Percentiles rank a stretch among this genome's conserved stretches.
phyloP scores from a whole-genome alignment of 1,140 invertebrate species.

The Oncopodura yosiiana region DNA sequence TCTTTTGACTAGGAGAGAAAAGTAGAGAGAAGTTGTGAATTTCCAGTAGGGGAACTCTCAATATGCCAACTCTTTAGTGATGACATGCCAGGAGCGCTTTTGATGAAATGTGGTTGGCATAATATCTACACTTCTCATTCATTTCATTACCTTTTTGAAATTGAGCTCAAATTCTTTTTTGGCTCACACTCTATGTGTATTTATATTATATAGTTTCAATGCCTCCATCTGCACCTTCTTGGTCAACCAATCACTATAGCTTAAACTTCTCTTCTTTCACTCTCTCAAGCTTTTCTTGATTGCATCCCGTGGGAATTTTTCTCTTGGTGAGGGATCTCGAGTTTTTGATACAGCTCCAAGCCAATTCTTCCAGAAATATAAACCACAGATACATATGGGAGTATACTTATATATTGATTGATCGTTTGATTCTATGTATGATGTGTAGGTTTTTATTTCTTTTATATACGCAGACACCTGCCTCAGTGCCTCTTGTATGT shows the following conservation, averaged over 20 bases:
- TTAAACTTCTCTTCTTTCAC: slow-evolving; percentile 1
- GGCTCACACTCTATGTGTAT: not conserved
- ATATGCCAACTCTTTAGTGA: not conserved
- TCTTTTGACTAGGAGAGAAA: too few species aligned
- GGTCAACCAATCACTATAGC: slow-evolving; percentile 27
- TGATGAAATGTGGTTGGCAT: slow-evolving; percentile 11
- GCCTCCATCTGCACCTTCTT: slow-evolving; percentile 32
- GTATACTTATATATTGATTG: slow-evolving; percentile 23
- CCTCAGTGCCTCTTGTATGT: not conserved
- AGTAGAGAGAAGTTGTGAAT: too few species aligned
- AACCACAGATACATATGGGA: slow-evolving; percentile 12
- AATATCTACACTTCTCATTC: not conserved
- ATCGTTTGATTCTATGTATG: slow-evolving; percentile 17
- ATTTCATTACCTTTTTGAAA: slow-evolving; percentile 9
- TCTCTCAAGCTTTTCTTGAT: slow-evolving; percentile 21
- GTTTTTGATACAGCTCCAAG: too few species aligned
- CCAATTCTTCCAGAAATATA: too few species aligned
- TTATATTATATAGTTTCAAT: too few species aligned
- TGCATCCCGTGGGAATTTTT: slow-evolving; percentile 25
- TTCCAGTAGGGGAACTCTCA: too few species aligned
- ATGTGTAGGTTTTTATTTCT: slow-evolving; percentile 19
- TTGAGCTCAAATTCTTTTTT: not conserved
- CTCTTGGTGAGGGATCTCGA: too few species aligned
- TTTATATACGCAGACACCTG: not conserved
- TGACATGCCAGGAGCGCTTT: slow-evolving; percentile 5